These are phyloP conservation scores for Oreochromis spilurus DNA, from an alignment of 2,113 vertebrate genomes.

Conservation along the genomic window DNA sequence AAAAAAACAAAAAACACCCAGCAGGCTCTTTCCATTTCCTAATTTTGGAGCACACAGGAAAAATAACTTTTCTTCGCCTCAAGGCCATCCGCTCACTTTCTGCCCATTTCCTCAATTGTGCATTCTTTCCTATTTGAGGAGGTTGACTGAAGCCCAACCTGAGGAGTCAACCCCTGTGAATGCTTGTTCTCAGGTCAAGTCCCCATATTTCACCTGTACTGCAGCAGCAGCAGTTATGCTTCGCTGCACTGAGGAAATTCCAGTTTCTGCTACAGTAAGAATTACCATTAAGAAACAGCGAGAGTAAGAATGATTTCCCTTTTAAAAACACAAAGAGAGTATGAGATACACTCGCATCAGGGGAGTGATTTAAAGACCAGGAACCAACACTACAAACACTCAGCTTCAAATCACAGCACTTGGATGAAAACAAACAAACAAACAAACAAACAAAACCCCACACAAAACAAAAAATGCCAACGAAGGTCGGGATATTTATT, in stretches of 20 bases:
- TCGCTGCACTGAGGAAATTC: neutral
- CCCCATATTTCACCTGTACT: neutral
- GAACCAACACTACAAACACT: neutral
- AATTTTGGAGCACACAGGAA: constrained; percentile 21
- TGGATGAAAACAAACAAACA: accelerated
- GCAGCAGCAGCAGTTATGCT: neutral
- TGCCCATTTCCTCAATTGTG: constrained; percentile 8
- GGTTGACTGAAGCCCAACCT: constrained; percentile 10
- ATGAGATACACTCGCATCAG: neutral
- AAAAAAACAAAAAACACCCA: neutral
- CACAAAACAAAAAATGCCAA: neutral
- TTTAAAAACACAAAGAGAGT: neutral
- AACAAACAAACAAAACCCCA: neutral
- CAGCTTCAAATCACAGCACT: neutral
- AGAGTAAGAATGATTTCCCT: neutral
- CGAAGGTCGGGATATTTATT: neutral
- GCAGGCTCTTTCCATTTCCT: constrained; percentile 43
- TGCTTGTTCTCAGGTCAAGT: neutral
- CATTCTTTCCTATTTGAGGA: constrained; percentile 32
- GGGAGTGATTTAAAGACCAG: neutral
- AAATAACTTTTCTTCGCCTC: neutral
- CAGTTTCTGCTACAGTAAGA: neutral
- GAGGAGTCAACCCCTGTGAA: neutral
- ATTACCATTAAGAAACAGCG: neutral
- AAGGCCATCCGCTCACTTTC: constrained; percentile 14